A percentile compares a stretch with the other conserved stretches of the same genome.
Conservation (phyloP, 1,140 invertebrate genomes). For the Liolophura sinensis region DNA sequence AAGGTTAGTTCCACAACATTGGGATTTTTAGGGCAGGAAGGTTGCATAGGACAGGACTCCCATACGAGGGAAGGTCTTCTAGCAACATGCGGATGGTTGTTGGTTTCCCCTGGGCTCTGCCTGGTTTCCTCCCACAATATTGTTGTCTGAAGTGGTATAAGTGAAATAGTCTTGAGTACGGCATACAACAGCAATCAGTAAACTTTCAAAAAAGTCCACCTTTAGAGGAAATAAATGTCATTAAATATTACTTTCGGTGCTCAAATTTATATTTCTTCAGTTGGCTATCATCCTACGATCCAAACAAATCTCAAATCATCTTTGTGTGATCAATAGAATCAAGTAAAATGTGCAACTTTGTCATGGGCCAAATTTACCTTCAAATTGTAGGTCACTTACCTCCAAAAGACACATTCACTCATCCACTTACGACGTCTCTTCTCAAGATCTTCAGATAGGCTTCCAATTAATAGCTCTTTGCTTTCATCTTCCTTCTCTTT, state of each 20-base stretch:
- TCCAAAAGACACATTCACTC: constrained; percentile 48
- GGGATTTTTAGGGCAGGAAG: not conserved
- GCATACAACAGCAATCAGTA: no score
- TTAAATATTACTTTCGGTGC: no score
- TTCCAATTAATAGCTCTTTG: not conserved
- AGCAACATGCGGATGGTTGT: no score
- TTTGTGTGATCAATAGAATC: not conserved
- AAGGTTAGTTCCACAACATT: not conserved
- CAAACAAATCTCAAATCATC: not conserved
- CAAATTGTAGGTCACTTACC: constrained; percentile 24
- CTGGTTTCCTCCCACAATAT: no score
- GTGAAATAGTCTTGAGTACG: no score
- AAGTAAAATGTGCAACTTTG: not conserved
- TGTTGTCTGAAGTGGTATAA: no score
- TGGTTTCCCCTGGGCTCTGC: no score
- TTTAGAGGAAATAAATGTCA: no score
- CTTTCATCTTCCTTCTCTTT: not conserved
- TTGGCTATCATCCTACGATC: not conserved
- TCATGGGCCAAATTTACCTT: not conserved
- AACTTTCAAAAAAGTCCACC: no score
- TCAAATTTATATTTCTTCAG: not conserved
- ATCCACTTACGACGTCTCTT: constrained; percentile 37
- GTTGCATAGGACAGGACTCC: not conserved
- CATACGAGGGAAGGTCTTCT: no score
- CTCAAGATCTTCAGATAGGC: constrained; percentile 29